Conservation (phyloP, 1,140 invertebrate species). For the Drosophila kepulauana region DNA sequence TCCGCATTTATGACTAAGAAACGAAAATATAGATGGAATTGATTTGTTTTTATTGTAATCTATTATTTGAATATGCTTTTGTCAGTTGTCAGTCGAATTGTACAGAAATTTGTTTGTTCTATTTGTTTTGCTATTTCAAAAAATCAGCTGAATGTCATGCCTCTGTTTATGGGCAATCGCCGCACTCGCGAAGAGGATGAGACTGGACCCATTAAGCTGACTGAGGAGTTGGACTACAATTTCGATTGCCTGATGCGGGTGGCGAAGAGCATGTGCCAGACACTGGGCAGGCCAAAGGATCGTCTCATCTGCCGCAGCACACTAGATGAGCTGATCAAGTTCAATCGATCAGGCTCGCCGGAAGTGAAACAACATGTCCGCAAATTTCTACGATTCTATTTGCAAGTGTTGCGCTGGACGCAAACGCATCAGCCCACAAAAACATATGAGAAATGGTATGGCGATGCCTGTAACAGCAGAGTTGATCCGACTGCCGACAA, state of each 20-base stretch:
- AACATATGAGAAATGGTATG: constrained; percentile 69
- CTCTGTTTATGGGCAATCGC: neutral
- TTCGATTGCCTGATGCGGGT: constrained; percentile 62
- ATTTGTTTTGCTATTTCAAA: too few species aligned
- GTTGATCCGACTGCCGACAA: neutral
- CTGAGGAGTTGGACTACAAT: constrained; percentile 56
- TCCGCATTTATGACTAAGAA: too few species aligned
- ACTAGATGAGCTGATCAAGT: constrained; percentile 38
- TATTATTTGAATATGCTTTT: too few species aligned
- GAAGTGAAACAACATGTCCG: constrained; percentile 85
- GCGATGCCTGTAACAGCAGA: neutral
- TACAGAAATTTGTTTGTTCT: too few species aligned
- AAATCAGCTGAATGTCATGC: neutral
- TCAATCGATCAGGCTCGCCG: constrained; percentile 74
- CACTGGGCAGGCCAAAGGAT: constrained; percentile 63
- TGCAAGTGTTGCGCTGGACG: constrained; percentile 84
- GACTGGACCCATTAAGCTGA: neutral
- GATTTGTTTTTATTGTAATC: too few species aligned
- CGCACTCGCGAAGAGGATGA: neutral
- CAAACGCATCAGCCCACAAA: constrained; percentile 59
- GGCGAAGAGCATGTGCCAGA: constrained; percentile 55
- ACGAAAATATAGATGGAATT: too few species aligned
- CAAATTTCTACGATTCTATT: constrained; percentile 85
- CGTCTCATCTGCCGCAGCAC: constrained; percentile 42
- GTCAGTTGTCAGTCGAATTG: too few species aligned